These are phyloP conservation scores for Athene noctua DNA, from an alignment of 2,113 vertebrate genomes.

Conservation along the genomic window DNA sequence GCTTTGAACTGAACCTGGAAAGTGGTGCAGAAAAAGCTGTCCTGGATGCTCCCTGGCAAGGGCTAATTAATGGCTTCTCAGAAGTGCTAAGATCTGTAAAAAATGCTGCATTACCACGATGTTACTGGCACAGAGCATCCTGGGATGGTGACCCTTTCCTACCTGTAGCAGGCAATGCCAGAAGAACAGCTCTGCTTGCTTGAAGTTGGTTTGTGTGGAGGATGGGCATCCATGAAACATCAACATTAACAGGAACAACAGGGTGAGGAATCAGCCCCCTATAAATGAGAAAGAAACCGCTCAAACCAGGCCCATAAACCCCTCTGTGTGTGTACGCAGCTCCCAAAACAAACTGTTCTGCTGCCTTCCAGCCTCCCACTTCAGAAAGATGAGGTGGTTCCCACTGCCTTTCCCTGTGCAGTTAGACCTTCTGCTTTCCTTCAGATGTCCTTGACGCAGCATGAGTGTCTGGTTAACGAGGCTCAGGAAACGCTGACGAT, in stretches of 20 bases:
- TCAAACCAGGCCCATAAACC: background rate
- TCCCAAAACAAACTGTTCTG: background rate
- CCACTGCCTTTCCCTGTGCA: background rate
- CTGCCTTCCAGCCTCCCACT: background rate
- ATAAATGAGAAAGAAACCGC: background rate
- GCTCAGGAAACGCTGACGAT: background rate
- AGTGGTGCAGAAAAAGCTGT: background rate
- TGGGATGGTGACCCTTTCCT: accelerated
- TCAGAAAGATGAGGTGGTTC: background rate
- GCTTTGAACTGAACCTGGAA: background rate
- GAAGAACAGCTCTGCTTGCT: background rate
- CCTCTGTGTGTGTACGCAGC: background rate
- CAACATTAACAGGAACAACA: background rate
- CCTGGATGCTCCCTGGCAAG: background rate
- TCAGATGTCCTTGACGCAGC: accelerated
- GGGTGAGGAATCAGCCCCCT: background rate
- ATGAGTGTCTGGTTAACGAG: background rate
- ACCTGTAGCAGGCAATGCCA: background rate
- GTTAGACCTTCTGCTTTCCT: background rate
- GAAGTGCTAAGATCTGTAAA: background rate
- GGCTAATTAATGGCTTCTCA: background rate
- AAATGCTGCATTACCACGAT: background rate
- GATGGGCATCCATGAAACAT: background rate
- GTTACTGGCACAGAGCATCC: background rate
- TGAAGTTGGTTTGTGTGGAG: background rate